A percentile compares a stretch with the other conserved stretches of the same genome.
phyloP scores from a whole-genome alignment of 2,888 invertebrate species.

The Machimus atricapillus region DNA sequence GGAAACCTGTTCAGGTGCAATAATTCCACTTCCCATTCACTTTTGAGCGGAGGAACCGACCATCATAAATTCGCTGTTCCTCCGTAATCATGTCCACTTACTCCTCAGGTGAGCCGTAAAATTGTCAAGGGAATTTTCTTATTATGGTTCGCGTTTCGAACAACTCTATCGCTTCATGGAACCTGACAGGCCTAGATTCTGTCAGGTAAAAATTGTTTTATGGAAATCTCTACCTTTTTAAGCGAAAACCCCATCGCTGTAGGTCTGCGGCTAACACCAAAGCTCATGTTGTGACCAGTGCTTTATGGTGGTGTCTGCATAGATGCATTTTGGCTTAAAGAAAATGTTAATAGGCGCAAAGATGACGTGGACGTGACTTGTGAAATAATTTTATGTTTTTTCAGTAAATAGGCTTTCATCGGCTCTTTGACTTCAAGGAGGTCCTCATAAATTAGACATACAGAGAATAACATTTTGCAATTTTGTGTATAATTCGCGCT shows the following conservation, averaged over 20 bases:
- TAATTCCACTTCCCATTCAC: not conserved
- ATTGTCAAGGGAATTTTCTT: not conserved
- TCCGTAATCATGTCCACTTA: not conserved
- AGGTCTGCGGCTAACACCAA: not conserved
- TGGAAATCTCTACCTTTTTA: not conserved
- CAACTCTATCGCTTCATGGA: not conserved
- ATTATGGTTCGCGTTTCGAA: not conserved
- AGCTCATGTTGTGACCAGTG: not conserved
- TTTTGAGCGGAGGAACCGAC: not conserved
- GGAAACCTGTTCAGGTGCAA: not conserved
- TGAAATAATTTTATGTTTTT: not conserved
- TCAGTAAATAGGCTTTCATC: not conserved
- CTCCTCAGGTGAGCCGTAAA: not conserved
- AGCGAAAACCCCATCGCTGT: not conserved
- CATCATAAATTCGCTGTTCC: not conserved
- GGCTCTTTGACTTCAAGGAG: not conserved
- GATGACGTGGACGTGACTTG: not conserved
- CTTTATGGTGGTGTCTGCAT: not conserved
- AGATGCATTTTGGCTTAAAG: not conserved
- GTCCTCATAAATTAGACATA: not conserved
- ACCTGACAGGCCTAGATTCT: not conserved
- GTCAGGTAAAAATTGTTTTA: not conserved
- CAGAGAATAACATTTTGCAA: not conserved
- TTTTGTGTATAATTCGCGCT: not conserved
- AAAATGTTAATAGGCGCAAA: not conserved